Percentiles rank a stretch among this genome's conserved stretches.
Conservation (phyloP, 2,888 invertebrate species). For the Aphelenchoides bicaudatus region DNA sequence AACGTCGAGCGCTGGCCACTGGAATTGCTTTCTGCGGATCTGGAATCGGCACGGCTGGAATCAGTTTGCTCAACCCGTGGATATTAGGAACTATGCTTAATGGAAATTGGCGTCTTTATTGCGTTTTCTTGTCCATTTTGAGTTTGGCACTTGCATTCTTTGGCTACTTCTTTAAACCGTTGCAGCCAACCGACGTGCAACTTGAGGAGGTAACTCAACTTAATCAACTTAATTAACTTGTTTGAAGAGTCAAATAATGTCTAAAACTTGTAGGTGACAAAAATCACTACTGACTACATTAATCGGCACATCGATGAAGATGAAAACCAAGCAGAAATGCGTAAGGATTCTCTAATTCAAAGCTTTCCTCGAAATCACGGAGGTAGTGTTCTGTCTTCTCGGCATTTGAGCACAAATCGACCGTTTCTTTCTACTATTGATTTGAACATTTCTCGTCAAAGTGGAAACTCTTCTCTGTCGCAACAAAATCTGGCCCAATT, state of each 20-base stretch:
- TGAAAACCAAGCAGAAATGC: conserved; percentile 3
- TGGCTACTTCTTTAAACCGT: conserved; percentile 76
- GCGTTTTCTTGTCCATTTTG: conserved; percentile 78
- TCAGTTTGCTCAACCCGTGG: conserved; percentile 67
- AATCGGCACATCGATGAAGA: conserved; percentile 20
- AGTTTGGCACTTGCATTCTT: conserved; percentile 81
- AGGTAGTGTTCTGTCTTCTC: conserved; percentile 9
- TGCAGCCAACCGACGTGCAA: conserved; percentile 46
- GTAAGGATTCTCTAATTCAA: neutral
- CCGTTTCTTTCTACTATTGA: conserved; percentile 56
- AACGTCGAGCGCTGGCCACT: conserved; percentile 82
- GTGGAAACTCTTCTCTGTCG: conserved; percentile 24
- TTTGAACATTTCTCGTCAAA: conserved; percentile 36
- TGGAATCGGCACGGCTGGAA: conserved; percentile 89
- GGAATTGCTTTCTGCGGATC: conserved; percentile 93
- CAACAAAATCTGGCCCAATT: conserved; percentile 44
- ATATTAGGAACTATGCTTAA: conserved; percentile 38
- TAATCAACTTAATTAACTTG: neutral
- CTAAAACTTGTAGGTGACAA: conserved; percentile 34
- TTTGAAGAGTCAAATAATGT: neutral
- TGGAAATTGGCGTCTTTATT: conserved; percentile 78
- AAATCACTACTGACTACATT: conserved; percentile 46
- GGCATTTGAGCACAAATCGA: conserved; percentile 17
- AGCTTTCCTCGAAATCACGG: conserved; percentile 6
- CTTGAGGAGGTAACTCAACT: conserved; percentile 42